Evolutionary conservation across 2,113 vertebrate genomes (phyloP).

Genomic region (Daboia siamensis): DNA sequence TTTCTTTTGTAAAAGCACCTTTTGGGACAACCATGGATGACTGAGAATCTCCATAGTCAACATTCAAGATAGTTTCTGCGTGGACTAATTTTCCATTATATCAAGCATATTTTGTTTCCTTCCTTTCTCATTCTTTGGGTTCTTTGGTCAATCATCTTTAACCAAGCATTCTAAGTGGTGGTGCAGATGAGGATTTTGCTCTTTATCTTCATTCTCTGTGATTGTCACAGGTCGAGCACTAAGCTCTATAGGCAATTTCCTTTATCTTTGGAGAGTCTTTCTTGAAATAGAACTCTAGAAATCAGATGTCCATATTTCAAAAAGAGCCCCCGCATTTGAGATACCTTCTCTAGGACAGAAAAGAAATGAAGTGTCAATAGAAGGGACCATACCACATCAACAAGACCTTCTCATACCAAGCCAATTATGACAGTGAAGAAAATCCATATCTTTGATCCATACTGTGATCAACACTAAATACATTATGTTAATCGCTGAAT

Average conservation of each 20-base stretch:
- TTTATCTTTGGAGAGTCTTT: neutral
- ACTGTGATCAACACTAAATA: neutral
- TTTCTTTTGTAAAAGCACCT: neutral
- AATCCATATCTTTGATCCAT: neutral
- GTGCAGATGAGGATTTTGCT: neutral
- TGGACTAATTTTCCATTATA: neutral
- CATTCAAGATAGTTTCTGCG: neutral
- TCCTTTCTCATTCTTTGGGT: neutral
- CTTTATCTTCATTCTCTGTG: neutral
- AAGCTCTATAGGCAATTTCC: neutral
- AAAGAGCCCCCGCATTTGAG: neutral
- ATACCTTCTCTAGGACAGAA: neutral
- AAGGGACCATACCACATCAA: neutral
- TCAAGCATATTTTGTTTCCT: neutral
- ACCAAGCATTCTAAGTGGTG: neutral
- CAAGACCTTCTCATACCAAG: neutral
- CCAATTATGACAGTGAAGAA: neutral
- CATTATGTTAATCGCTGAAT: neutral
- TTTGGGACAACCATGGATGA: neutral
- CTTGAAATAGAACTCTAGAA: neutral
- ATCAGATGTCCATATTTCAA: neutral
- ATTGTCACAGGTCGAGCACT: neutral
- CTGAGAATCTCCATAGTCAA: neutral
- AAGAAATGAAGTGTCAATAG: neutral
- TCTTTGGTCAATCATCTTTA: neutral